Evolutionary conservation across 2,113 vertebrate species (phyloP).

Genomic region (Sinocyclocheilus grahami): DNA sequence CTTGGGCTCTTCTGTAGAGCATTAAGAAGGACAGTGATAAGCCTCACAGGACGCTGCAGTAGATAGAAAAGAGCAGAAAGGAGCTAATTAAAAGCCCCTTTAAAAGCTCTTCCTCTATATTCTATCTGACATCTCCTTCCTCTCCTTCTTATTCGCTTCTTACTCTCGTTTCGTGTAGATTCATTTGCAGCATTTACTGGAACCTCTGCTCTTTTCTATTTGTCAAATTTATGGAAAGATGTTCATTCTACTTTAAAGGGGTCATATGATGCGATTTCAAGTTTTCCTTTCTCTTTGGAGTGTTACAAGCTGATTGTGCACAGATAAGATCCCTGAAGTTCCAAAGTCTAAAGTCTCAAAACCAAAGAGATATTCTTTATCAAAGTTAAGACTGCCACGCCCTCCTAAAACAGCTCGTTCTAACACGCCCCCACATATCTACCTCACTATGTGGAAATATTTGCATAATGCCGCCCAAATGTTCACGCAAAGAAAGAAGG

Average conservation of each 20-base stretch:
- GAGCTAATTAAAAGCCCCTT: slow-evolving; percentile 67
- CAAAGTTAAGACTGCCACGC: no score
- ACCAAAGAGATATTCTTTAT: no score
- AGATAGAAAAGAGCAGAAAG: slow-evolving; percentile 66
- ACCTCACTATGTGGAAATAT: no score
- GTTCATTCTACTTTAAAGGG: not conserved
- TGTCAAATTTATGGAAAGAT: not conserved
- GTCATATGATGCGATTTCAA: not conserved
- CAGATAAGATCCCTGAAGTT: no score
- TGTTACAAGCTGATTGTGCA: no score
- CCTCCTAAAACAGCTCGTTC: no score
- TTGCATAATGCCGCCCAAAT: no score
- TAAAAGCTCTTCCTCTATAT: slow-evolving; percentile 47
- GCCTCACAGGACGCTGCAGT: slow-evolving; percentile 60
- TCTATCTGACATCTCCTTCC: slow-evolving; percentile 44
- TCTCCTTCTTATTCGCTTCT: not conserved
- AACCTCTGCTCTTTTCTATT: not conserved
- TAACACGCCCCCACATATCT: no score
- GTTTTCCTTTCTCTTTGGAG: no score
- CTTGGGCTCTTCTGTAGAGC: slow-evolving; percentile 50
- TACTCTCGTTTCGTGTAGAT: not conserved
- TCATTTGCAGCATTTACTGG: not conserved
- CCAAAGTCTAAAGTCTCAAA: no score
- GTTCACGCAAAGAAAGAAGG: no score
- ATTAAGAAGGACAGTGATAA: slow-evolving; percentile 74